Evolutionary conservation across 1,140 invertebrate species (phyloP).

Genomic region (Zaprionus tsacasi): DNA sequence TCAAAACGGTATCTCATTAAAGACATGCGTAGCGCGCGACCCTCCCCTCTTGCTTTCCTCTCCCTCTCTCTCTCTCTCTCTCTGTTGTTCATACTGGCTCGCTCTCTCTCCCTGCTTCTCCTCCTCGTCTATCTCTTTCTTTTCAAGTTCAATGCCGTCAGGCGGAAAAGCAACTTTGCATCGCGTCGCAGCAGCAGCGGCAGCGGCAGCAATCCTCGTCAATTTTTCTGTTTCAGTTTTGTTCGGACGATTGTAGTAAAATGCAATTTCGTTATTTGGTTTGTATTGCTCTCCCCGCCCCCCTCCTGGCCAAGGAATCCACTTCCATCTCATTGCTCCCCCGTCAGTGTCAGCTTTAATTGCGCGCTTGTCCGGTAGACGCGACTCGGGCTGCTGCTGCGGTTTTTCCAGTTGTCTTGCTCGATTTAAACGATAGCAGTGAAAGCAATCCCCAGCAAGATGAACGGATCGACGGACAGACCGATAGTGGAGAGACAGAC

Average conservation of each 20-base stretch:
- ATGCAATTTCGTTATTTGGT: conserved; percentile 80
- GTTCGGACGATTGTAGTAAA: conserved; percentile 55
- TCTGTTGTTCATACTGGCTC: not conserved
- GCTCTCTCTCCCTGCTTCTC: not conserved
- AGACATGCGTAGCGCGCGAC: conserved; percentile 31
- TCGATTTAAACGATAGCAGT: conserved; percentile 62
- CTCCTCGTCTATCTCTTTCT: not conserved
- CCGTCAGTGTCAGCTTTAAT: conserved; percentile 61
- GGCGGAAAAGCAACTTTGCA: conserved; percentile 61
- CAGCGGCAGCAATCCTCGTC: conserved; percentile 22
- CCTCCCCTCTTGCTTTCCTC: not conserved
- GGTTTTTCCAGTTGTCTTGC: conserved; percentile 69
- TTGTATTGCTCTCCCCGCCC: conserved; percentile 25
- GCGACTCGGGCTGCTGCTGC: conserved; percentile 37
- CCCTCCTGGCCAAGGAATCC: not conserved
- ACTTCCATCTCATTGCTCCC: not conserved
- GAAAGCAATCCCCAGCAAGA: conserved; percentile 57
- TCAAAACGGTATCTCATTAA: conserved; percentile 73
- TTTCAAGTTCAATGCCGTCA: conserved; percentile 79
- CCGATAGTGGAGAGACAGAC: not conserved
- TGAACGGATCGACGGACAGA: not conserved
- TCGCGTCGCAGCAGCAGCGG: conserved; percentile 8
- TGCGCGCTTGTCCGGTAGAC: conserved; percentile 45
- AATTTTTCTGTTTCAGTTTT: conserved; percentile 31
- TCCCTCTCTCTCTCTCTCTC: not conserved